Evolutionary conservation across 2,888 invertebrate genomes (phyloP), one percentile per base, ranked within the genome.

Genomic region (Apamea epomidion): DNA sequence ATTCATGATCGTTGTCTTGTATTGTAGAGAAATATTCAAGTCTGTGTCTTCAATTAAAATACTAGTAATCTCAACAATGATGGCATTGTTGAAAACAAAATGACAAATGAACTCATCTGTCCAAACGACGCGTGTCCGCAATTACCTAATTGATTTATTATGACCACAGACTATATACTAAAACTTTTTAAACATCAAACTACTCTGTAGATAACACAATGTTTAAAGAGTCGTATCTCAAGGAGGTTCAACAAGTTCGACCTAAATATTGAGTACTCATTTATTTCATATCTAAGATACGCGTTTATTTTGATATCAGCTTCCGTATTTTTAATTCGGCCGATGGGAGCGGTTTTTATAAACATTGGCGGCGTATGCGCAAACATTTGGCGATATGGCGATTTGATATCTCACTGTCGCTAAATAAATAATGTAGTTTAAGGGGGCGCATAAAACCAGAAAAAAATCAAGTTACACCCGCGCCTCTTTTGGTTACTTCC

Each of bases 171-270:
- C 80, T 82, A 81, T 69, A 70, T 77, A 75, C 58, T 54, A 79
- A 84, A 85, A 83, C 81, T 89, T 82, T 84, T 85, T 78, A 81
- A 81, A 81, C 83, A 80, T 80, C 71, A 18, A 74, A 73, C 78
- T 64, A 60, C 62, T 83, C 78, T 76, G 78, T 64, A 86, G 87
- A 91, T 90, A 92, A 90, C 88, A 89, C 77, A 89, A 91, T 90
- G 89, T 90, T 91, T 91, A 91, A 90, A 92, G 87, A 90, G 87
- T 87, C 89, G 87, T 92, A 93, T 92, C 91, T 95, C 94, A 92
- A 95, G 94, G 93, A 92, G 92, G 90, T 92, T 94, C 93, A 94
- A 94, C 93, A 91, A 91, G 90, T 91, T 90, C 91, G 95, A 92
- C 94, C 95, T 91, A 95, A 90, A 93, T 95, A 92, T 92, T 87